phyloP scores from a whole-genome alignment of 1,140 invertebrate species.

The Drosophila kohkoa region DNA sequence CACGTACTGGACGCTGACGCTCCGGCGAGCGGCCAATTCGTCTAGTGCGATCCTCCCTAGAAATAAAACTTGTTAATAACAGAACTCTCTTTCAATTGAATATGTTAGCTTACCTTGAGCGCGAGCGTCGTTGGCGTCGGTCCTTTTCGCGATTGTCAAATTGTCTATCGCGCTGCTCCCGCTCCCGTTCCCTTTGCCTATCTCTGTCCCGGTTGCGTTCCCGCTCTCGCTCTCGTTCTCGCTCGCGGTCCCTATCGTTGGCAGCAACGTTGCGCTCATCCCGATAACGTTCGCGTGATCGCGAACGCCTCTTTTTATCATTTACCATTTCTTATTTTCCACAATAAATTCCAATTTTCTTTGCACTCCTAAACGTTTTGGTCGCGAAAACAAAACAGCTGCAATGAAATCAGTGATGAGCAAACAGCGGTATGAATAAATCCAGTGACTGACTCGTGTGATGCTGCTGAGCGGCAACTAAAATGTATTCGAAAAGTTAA shows the following conservation, averaged over 20 bases:
- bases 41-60: conserved; percentile 65
- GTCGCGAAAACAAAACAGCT: conserved; percentile 30
- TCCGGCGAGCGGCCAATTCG: conserved; percentile 80
- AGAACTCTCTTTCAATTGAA: fast-evolving
- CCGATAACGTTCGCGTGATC: conserved; percentile 85
- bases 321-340: conserved; percentile 83
- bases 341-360: conserved; percentile 7
- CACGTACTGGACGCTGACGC: conserved; percentile 50
- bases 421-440: neutral
- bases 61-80: neutral
- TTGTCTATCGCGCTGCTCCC: conserved; percentile 44
- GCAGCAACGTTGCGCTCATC: conserved; percentile 50
- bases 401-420: conserved; percentile 29
- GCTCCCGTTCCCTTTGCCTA: conserved; percentile 58
- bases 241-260: conserved; percentile 48
- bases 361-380: conserved; percentile 37
- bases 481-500: too few relatives aligned
- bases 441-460: conserved; percentile 2
- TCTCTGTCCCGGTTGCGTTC: conserved; percentile 58
- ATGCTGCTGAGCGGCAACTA: neutral
- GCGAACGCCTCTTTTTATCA: conserved; percentile 86
- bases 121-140: conserved; percentile 77
- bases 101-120: conserved; percentile 51
- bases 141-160: conserved; percentile 57
- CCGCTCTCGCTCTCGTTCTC: conserved; percentile 67